A percentile compares a stretch with the other conserved stretches of the same genome.
phyloP scores from a whole-genome alignment of 2,888 invertebrate species.

The Vandiemenella viatica region DNA sequence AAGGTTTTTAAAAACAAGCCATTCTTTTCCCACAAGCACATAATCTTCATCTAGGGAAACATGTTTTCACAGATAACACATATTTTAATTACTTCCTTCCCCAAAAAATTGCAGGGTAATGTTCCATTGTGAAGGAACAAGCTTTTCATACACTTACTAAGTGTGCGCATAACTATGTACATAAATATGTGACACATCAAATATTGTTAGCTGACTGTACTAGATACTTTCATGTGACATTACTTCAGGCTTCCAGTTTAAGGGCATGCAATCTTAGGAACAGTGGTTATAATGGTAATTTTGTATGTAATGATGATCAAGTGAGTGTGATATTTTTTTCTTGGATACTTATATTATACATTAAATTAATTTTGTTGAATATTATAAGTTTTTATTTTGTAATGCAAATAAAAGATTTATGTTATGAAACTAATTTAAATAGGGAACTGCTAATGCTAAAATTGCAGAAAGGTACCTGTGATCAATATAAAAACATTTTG shows the following conservation, averaged over 20 bases:
- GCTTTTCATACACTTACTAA: conserved; percentile 1
- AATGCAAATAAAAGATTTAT: too few species aligned
- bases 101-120: conserved; percentile 16
- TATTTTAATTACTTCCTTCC: conserved; percentile 7
- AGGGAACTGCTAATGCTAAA: too few species aligned
- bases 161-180: background rate
- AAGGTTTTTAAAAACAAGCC: conserved; percentile 2
- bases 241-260: conserved; percentile 12
- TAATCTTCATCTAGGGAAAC: background rate
- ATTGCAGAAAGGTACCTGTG: too few species aligned
- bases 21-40: background rate
- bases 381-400: too few species aligned
- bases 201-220: conserved; percentile 6
- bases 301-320: background rate
- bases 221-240: conserved; percentile 7
- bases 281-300: background rate
- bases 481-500: too few species aligned
- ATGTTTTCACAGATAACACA: conserved; percentile 5
- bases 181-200: conserved; percentile 10
- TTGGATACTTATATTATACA: background rate
- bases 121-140: conserved; percentile 13
- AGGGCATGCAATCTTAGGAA: conserved; percentile 6
- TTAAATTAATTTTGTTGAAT: background rate
- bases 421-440: too few species aligned
- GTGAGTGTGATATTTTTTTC: background rate